These are phyloP conservation scores for Lissocephala sabroskyi DNA, from an alignment of 2,888 invertebrate genomes.

Conservation along the genomic window DNA sequence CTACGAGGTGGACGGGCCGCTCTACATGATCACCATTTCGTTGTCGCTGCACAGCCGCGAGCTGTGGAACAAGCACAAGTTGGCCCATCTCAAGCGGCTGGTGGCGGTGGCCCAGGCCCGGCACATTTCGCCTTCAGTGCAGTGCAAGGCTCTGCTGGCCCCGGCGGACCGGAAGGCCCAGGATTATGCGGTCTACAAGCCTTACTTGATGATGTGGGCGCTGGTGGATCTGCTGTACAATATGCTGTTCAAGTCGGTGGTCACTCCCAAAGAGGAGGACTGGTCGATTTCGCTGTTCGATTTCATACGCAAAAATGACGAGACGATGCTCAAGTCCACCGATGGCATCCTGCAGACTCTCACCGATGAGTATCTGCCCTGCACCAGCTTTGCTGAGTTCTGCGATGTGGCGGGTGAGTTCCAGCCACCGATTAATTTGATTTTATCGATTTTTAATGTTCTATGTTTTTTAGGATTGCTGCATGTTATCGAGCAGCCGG, in stretches of 20 bases:
- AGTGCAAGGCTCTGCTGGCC: slow-evolving; percentile 73
- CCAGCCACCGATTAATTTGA: not conserved
- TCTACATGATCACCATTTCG: slow-evolving; percentile 89
- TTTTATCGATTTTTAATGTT: not conserved
- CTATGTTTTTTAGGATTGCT: slow-evolving; percentile 55
- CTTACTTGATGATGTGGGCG: slow-evolving; percentile 87
- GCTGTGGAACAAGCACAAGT: slow-evolving; percentile 82
- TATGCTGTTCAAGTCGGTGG: slow-evolving; percentile 88
- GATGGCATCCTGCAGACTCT: slow-evolving; percentile 86
- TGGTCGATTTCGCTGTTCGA: slow-evolving; percentile 94
- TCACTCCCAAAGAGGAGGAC: slow-evolving; percentile 83
- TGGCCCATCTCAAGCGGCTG: slow-evolving; percentile 83
- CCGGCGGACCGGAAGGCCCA: slow-evolving; percentile 74
- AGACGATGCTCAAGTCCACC: slow-evolving; percentile 88
- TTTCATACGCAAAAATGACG: slow-evolving; percentile 95
- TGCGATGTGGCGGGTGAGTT: slow-evolving; percentile 87
- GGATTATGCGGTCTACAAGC: slow-evolving; percentile 88
- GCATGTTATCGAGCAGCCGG: slow-evolving; percentile 69
- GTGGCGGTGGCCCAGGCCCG: slow-evolving; percentile 86
- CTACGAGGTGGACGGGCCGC: slow-evolving; percentile 92
- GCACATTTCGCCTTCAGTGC: slow-evolving; percentile 76
- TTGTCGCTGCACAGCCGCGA: slow-evolving; percentile 84
- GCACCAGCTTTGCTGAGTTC: slow-evolving; percentile 92
- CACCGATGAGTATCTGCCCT: slow-evolving; percentile 91
- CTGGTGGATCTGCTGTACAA: slow-evolving; percentile 88